These are phyloP conservation scores for Oenanthe melanoleuca DNA, from an alignment of 2,113 vertebrate genomes.

Conservation along the genomic window DNA sequence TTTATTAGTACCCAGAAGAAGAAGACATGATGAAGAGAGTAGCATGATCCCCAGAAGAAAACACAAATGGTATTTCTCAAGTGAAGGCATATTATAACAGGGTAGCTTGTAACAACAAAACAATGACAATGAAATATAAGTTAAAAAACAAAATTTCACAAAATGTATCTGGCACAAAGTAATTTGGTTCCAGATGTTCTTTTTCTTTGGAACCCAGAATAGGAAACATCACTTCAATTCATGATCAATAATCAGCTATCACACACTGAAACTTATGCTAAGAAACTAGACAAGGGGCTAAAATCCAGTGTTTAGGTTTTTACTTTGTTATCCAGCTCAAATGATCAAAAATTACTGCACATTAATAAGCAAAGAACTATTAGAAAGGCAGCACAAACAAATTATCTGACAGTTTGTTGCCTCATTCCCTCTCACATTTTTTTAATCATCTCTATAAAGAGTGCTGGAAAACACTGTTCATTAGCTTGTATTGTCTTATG, in stretches of 20 bases:
- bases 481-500: not conserved
- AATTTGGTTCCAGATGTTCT: not conserved
- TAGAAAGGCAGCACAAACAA: not conserved
- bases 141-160: not conserved
- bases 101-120: not conserved
- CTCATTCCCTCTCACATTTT: not conserved
- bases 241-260: not conserved
- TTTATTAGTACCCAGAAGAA: not conserved
- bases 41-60: not conserved
- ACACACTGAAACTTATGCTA: not conserved
- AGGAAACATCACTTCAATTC: not conserved
- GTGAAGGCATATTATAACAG: not conserved
- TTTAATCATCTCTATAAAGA: not conserved
- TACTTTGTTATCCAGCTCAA: not conserved
- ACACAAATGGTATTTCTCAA: not conserved
- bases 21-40: not conserved
- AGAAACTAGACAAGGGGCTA: not conserved
- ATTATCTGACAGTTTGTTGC: not conserved
- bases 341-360: not conserved
- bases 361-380: not conserved
- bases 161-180: not conserved
- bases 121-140: not conserved
- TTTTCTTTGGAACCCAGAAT: not conserved
- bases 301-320: not conserved
- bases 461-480: not conserved